A percentile compares a stretch with the other conserved stretches of the same genome.
Evolutionary conservation across 2,797 vertebrate genomes (phyloP).

Genomic region (Sebastiscus albofasciatus): DNA sequence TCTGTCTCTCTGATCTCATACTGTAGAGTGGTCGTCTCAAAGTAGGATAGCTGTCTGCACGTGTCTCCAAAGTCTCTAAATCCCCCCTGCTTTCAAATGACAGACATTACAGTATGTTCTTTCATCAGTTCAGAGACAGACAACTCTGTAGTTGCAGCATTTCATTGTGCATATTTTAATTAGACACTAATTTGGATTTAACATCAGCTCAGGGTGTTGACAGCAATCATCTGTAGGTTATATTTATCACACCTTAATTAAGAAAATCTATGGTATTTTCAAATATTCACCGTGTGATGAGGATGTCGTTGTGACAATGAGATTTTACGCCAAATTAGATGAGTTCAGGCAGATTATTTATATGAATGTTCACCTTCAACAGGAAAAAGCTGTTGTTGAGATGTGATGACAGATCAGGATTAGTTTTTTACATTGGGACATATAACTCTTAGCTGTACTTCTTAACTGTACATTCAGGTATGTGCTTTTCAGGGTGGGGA

Average conservation of each 20-base stretch:
- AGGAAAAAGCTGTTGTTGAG: background rate
- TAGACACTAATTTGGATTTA: background rate
- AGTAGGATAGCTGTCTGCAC: slow-evolving; percentile 69
- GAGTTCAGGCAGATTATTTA: background rate
- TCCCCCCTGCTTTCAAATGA: slow-evolving; percentile 52
- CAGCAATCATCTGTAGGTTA: background rate
- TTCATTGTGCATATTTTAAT: background rate
- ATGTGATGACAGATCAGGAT: background rate
- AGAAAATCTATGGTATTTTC: background rate
- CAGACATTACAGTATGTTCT: background rate
- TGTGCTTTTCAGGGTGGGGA: slow-evolving; percentile 6
- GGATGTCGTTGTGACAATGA: background rate
- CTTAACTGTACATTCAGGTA: background rate
- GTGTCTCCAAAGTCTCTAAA: slow-evolving; percentile 70
- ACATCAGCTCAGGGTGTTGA: background rate
- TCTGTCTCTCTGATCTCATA: slow-evolving; percentile 63
- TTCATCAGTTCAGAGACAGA: background rate
- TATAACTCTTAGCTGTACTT: background rate
- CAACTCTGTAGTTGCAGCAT: background rate
- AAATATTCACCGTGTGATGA: background rate
- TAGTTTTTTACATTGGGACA: background rate
- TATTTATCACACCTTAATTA: background rate
- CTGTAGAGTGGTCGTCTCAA: slow-evolving; percentile 53
- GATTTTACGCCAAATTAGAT: background rate
- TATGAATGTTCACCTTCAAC: background rate